Percentiles rank a stretch among this genome's conserved stretches.
phyloP scores from a whole-genome alignment of 1,140 invertebrate genomes.

The Sesamia nonagrioides region DNA sequence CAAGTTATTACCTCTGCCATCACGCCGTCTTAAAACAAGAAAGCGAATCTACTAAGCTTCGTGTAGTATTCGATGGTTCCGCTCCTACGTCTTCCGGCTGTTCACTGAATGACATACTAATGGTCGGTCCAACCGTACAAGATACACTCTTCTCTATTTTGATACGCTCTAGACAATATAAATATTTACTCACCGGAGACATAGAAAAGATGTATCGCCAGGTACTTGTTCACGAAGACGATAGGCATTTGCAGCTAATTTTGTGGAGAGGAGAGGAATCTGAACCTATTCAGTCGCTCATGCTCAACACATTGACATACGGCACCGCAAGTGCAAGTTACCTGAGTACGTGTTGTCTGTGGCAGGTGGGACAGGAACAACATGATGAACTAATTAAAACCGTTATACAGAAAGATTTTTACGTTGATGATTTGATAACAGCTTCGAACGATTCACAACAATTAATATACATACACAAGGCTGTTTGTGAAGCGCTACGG shows the following conservation, averaged over 20 bases:
- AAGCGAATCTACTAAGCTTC: slow-evolving; percentile 57
- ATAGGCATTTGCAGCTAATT: slow-evolving; percentile 68
- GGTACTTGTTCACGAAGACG: slow-evolving; percentile 42
- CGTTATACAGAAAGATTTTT: background rate
- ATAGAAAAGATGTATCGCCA: slow-evolving; percentile 66
- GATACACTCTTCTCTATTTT: slow-evolving; percentile 74
- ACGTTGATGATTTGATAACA: background rate
- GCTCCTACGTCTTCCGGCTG: slow-evolving; percentile 11
- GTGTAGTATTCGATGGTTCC: slow-evolving; percentile 69
- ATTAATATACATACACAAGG: slow-evolving; percentile 53
- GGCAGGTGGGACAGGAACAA: background rate
- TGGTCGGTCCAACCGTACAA: slow-evolving; percentile 62
- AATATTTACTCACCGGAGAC: slow-evolving; percentile 70
- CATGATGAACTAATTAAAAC: background rate
- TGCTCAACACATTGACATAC: slow-evolving; percentile 52
- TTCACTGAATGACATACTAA: slow-evolving; percentile 66
- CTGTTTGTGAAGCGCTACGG: slow-evolving; percentile 27
- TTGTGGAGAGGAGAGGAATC: slow-evolving; percentile 66
- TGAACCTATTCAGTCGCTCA: slow-evolving; percentile 51
- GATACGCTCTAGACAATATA: slow-evolving; percentile 70
- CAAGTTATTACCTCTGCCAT: slow-evolving; percentile 52
- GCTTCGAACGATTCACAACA: slow-evolving; percentile 52
- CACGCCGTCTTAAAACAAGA: slow-evolving; percentile 58
- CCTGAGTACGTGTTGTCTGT: background rate
- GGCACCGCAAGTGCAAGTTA: background rate